Percentiles rank a stretch among this genome's conserved stretches.
Conservation (phyloP, 2,888 invertebrate genomes). For the Phortica magna region DNA sequence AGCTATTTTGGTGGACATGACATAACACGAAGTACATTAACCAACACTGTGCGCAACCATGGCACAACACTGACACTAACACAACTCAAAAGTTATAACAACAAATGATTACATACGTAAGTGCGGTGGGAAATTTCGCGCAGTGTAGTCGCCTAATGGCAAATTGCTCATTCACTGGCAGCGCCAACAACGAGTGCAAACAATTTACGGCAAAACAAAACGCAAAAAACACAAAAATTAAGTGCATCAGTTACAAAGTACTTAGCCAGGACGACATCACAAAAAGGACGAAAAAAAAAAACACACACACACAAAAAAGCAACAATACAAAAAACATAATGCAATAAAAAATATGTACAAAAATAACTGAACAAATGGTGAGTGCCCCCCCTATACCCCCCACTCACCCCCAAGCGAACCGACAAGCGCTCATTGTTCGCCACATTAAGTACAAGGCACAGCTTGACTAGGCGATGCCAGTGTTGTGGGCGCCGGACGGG, state of each 20-base stretch:
- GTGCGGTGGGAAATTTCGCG: background rate
- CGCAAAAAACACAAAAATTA: constrained; percentile 59
- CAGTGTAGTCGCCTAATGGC: constrained; percentile 3
- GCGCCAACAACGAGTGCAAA: constrained; percentile 13
- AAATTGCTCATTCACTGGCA: constrained; percentile 5
- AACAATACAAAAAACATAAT: background rate
- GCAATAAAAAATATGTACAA: constrained; percentile 2
- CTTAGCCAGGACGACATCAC: constrained; percentile 48
- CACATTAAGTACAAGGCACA: no score
- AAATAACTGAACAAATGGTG: background rate
- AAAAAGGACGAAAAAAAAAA: background rate
- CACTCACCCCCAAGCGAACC: background rate
- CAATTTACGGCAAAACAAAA: background rate
- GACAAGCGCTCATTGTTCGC: background rate
- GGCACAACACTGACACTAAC: no score
- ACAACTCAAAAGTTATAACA: no score
- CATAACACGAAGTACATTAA: no score
- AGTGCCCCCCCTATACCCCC: background rate
- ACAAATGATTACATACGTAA: no score
- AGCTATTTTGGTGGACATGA: no score
- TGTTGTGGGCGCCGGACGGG: background rate
- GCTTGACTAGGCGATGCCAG: no score
- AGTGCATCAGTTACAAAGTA: constrained; percentile 67
- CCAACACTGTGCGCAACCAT: no score
- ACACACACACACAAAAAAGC: background rate